These are phyloP conservation scores for Petromus typicus DNA, from an alignment of 2,113 vertebrate species.

Conservation along the genomic window DNA sequence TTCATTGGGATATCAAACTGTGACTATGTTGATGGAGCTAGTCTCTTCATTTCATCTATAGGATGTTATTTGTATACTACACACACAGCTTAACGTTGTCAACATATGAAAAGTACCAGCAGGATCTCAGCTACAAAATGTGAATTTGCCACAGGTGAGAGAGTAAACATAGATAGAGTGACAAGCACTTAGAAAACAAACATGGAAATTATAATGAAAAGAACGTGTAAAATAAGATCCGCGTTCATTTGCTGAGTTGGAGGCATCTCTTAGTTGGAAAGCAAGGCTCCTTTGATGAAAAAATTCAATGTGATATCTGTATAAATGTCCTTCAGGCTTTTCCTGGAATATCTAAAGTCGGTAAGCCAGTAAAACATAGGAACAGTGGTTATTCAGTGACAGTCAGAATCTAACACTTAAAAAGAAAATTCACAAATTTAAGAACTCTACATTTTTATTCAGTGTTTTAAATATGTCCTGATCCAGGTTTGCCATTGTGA, in stretches of 20 bases:
- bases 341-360: background rate
- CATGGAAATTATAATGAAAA: slow-evolving; percentile 34
- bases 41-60: slow-evolving; percentile 3
- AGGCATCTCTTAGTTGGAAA: background rate
- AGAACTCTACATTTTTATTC: background rate
- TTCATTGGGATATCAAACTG: slow-evolving; percentile 46
- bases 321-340: background rate
- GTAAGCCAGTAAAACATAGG: background rate
- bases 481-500: background rate
- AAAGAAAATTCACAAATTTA: slow-evolving; percentile 13
- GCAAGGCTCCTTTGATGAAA: background rate
- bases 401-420: background rate
- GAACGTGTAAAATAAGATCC: slow-evolving; percentile 24
- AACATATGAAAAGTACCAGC: slow-evolving; percentile 58
- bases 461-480: background rate
- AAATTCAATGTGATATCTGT: background rate
- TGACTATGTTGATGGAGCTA: slow-evolving; percentile 14
- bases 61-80: slow-evolving; percentile 49
- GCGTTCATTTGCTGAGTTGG: background rate
- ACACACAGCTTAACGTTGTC: slow-evolving; percentile 69
- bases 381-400: background rate
- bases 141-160: slow-evolving; percentile 78
- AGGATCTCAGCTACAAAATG: slow-evolving; percentile 69
- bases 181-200: slow-evolving; percentile 65
- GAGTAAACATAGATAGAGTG: slow-evolving; percentile 65